A percentile compares a stretch with the other conserved stretches of the same genome.
Evolutionary conservation across 2,797 vertebrate species (phyloP).

Genomic region (Myotis findleyi): DNA sequence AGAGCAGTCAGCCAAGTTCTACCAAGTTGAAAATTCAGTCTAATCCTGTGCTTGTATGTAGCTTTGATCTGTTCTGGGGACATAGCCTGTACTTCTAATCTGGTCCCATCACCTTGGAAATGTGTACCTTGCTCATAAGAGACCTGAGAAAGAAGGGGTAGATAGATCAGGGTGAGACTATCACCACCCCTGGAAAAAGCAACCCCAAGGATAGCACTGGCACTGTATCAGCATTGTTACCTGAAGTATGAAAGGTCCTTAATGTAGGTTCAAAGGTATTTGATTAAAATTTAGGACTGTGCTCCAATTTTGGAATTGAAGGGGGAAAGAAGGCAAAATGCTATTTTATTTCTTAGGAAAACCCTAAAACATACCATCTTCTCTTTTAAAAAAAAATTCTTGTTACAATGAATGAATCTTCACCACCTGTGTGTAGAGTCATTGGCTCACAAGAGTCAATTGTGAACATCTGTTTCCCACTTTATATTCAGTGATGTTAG

Average conservation of each 20-base stretch:
- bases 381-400: neutral
- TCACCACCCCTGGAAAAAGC: neutral
- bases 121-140: neutral
- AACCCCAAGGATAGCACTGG: neutral
- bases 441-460: neutral
- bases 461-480: neutral
- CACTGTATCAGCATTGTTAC: neutral
- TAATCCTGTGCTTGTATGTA: neutral
- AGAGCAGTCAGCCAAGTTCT: slow-evolving; percentile 23
- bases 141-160: neutral
- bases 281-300: neutral
- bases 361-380: neutral
- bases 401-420: neutral
- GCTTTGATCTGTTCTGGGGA: neutral
- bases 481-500: neutral
- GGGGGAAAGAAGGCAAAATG: neutral
- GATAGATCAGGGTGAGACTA: neutral
- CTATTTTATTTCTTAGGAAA: neutral
- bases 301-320: neutral
- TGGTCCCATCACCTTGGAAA: neutral
- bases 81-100: neutral
- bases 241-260: neutral
- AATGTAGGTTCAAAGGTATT: neutral
- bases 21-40: slow-evolving; percentile 11
- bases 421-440: neutral